These are phyloP conservation scores for Echiichthys vipera DNA, from an alignment of 2,797 vertebrate genomes.

Conservation along the genomic window DNA sequence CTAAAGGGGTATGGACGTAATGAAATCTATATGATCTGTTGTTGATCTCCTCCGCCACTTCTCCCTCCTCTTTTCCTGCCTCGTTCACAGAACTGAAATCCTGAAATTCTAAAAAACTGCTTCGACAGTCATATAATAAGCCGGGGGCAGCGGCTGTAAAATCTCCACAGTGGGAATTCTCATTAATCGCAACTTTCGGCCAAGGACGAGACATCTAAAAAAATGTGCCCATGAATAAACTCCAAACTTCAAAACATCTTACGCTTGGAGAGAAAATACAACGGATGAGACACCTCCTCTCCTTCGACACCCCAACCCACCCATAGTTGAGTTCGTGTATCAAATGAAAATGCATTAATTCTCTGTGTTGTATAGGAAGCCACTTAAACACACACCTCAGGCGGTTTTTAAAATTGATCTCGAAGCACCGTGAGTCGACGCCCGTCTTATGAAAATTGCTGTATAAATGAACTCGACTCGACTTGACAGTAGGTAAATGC, in stretches of 20 bases:
- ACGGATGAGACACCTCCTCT: not conserved
- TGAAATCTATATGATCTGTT: constrained; percentile 39
- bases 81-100: constrained; percentile 9
- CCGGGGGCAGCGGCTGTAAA: constrained; percentile 29
- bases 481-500: no score
- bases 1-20: constrained; percentile 1
- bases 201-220: constrained; percentile 33
- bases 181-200: constrained; percentile 58
- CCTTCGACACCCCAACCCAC: no score
- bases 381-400: no score
- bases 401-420: no score
- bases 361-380: no score
- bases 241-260: not conserved
- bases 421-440: no score
- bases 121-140: constrained; percentile 6
- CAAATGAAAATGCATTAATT: no score
- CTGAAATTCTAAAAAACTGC: constrained; percentile 8
- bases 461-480: no score
- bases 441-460: no score
- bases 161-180: constrained; percentile 27
- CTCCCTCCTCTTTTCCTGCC: constrained; percentile 3
- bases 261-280: not conserved
- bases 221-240: constrained; percentile 1
- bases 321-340: not conserved
- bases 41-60: constrained; percentile 23